Base-by-base conservation (phyloP, 2,113 vertebrate species). In the Microcebus lehilahytsara region DNA sequence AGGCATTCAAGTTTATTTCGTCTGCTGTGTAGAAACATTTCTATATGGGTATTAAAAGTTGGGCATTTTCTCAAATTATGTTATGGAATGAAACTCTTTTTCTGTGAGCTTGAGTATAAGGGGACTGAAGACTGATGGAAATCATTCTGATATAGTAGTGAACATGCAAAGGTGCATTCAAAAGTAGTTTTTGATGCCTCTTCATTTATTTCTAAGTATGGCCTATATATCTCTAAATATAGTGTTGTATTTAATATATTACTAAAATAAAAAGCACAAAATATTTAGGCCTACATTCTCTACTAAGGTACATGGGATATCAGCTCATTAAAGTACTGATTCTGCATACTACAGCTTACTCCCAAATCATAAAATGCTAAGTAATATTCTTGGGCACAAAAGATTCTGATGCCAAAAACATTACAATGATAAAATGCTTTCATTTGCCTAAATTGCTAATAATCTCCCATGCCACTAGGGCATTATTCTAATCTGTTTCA, bases 211-310 rank as follows among this genome's bases (percentile, higher is more conserved):
- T 95, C 51, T 71, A 93, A 96, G 72, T 89, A 46, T 64, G 13
- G 5, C 58, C 62, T 84, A 69, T 71, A 16, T 88, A 83, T 91
- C 75, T 94, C 34, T 95, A 89, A 95, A 91, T 62, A 62, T 22
- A 85, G 14, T 49, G 46, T 30, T 34, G 30, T 7, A 85, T 67
- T 88, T 83, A 79, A 53, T 66, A 5, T 27, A 93, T 88, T 69
- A 37, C 12, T 84, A 90, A 62, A 46, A 49, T 51, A 85, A 93
- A 96, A 75, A 89, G 32, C 6, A 72, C 8, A 66, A 75, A n/a
- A 62, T 83, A 23, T 67, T 88, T 69, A 89, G 13, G 8, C 25
- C 77, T 83, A 23, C 12, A 32, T 78, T 60, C 7, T 93, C 13
- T 53, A 30, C 17, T 72, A 79, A 53, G 25, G 40, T 46, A 14